Evolutionary conservation across 2,888 invertebrate genomes (phyloP).

Genomic region (Sarcophaga rosellei): DNA sequence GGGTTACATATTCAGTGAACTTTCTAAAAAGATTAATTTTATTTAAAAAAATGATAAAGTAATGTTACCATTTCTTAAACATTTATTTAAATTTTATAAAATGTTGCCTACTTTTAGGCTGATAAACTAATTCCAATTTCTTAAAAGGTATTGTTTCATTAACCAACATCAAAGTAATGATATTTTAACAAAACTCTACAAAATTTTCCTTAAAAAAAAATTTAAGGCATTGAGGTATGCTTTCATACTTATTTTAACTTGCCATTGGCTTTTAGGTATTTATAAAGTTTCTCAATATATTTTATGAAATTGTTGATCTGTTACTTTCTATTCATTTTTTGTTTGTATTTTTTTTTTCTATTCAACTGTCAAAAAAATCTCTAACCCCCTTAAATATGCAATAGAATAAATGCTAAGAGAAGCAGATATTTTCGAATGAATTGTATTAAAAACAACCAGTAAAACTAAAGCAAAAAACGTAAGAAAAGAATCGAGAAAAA

Average conservation of each 20-base stretch:
- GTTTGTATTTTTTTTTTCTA: not conserved
- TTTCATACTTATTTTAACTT: not conserved
- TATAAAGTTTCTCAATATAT: constrained; percentile 4
- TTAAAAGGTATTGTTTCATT: too few relatives aligned
- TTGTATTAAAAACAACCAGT: constrained; percentile 23
- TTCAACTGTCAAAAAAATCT: constrained; percentile 23
- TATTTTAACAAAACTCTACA: too few relatives aligned
- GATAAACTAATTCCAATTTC: too few relatives aligned
- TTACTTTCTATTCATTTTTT: constrained; percentile 10
- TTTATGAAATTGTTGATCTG: constrained; percentile 23
- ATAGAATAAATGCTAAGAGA: not conserved
- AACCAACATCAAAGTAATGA: too few relatives aligned
- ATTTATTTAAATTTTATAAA: too few relatives aligned
- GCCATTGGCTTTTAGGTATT: not conserved
- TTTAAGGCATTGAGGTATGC: not conserved
- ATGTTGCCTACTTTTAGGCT: too few relatives aligned
- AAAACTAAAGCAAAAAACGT: constrained; percentile 15
- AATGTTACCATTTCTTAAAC: too few relatives aligned
- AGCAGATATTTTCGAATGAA: not conserved
- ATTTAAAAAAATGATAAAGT: too few relatives aligned
- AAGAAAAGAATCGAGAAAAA: not conserved
- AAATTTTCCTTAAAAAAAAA: too few relatives aligned
- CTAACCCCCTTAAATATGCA: not conserved
- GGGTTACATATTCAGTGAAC: too few relatives aligned
- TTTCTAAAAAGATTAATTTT: too few relatives aligned